Evolutionary conservation across 2,797 vertebrate species (phyloP), one percentile per base, ranked within the genome.

Genomic region (Hyperoplus lanceolatus): DNA sequence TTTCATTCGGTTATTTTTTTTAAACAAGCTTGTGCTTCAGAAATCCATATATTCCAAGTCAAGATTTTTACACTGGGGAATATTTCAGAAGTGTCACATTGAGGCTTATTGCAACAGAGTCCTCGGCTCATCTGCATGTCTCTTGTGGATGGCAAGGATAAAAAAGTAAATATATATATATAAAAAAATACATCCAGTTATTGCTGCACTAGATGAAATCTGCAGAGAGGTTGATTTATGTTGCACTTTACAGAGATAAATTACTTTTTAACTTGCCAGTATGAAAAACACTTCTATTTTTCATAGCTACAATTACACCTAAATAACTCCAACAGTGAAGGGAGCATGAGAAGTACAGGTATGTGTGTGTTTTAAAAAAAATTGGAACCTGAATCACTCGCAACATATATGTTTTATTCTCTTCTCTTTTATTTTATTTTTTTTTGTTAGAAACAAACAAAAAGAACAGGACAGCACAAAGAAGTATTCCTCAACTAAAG

Each of bases 11-110:
- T 29, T 29, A 29, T 29, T 29, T 29, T 29, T 29, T 29, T 29
- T 29, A 29, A 29, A 82, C 71, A 58, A 68, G 79, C 73, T 15
- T 68, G 76, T 87, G 71, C 76, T 88, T 90, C 70, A 75, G 80
- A 89, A 83, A 75, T 83, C 77, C 36, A 74, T 64, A 74, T 64
- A 84, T 81, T 80, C 74, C 66, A 77, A 50, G 67, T 50, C 55
- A n/a, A 21, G 68, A 71, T 81, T 84, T 29, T 29, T 29, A 82
- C 21, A 45, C 77, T 60, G 4, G 64, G 64, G 69, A 79, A 81
- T 58, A 83, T 82, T 85, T 87, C 50, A 57, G 8, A 63, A 77
- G 79, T 67, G 78, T 75, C 75, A 71, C 75, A 79, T 60, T 60
- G 65, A 64, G 66, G 21, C 72, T 85, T 75, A 72, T 67, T 75